Evolutionary conservation across 2,113 vertebrate genomes (phyloP), one percentile per base, ranked within the genome.

Genomic region (Myrmecophaga tridactyla): DNA sequence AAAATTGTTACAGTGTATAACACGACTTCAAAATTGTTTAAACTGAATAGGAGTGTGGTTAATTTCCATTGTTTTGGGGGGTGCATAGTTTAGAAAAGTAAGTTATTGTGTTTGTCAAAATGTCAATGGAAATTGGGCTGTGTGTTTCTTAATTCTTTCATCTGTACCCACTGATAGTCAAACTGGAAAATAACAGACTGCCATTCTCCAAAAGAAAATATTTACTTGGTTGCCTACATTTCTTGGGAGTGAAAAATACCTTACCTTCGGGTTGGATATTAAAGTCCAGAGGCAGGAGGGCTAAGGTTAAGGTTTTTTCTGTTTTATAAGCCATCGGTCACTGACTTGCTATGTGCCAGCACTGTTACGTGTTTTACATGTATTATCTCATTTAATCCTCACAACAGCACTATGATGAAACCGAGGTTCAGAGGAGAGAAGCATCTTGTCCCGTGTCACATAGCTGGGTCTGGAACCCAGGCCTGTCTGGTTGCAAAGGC

Each of bases 71-170:
- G 17, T 41, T 43, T 87, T 91, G 9, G 85, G 88, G 73, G 88
- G 77, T 23, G 25, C 85, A 21, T 87, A 56, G 96, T 97, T 81
- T 76, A 48, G 36, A 92, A 92, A 77, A 85, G 62, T 84, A 29
- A 82, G 36, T 83, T 81, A 29, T 86, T 88, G 48, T 82, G 62
- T 86, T 75, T 77, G 75, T 87, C 90, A 87, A 36, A 76, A 34
- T 43, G 43, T 89, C 43, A 20, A 51, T 69, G 82, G 31, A 23
- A 23, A 31, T 41, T 82, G 81, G 89, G 25, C 67, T 93, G 73
- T 92, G 86, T 78, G 69, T 63, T 69, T 78, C 53, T 77, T 78
- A 85, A 76, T 96, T 95, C 95, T 97, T 86, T 94, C 51, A 14
- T 90, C 13, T 31, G 39, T n/a, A 89, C 41, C 83, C 65, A 85